Percentiles rank a stretch among this genome's conserved stretches.
phyloP scores from a whole-genome alignment of 2,113 vertebrate genomes.

The Haliaeetus leucogaster region DNA sequence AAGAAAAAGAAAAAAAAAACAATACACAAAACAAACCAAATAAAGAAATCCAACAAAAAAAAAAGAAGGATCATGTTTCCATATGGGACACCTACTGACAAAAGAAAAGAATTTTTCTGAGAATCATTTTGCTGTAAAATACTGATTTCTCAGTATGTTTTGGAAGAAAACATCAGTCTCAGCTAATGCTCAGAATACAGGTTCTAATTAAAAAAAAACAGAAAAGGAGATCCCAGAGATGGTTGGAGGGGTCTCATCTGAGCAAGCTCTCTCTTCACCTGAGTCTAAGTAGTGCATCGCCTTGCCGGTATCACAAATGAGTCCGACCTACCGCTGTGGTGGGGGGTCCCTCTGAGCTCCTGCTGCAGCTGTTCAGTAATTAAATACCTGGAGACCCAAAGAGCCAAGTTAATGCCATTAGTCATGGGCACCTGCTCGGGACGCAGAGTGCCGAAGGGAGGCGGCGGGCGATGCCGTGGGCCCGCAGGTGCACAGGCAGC shows the following conservation, averaged over 20 bases:
- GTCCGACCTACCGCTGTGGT: fast-evolving
- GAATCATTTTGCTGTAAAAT: background rate
- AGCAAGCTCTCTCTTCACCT: background rate
- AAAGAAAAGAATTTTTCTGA: background rate
- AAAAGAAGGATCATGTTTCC: background rate
- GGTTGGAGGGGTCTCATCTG: fast-evolving
- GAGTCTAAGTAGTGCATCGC: background rate
- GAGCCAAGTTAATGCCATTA: background rate
- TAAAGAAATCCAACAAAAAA: background rate
- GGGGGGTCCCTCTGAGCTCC: background rate
- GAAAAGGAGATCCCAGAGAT: background rate
- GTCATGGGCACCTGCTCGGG: background rate
- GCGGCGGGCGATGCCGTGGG: fast-evolving
- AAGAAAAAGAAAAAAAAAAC: background rate
- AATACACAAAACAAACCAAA: background rate
- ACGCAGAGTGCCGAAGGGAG: background rate
- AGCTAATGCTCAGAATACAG: background rate
- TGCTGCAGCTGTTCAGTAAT: background rate
- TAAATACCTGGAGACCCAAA: background rate
- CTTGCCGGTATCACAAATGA: background rate
- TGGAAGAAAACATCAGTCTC: background rate
- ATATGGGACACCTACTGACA: background rate
- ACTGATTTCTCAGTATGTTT: background rate
- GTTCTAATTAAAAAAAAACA: too few relatives aligned
- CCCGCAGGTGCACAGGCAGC: background rate